These are phyloP conservation scores for Danio albolineatus DNA, from an alignment of 2,797 vertebrate species.

Conservation along the genomic window DNA sequence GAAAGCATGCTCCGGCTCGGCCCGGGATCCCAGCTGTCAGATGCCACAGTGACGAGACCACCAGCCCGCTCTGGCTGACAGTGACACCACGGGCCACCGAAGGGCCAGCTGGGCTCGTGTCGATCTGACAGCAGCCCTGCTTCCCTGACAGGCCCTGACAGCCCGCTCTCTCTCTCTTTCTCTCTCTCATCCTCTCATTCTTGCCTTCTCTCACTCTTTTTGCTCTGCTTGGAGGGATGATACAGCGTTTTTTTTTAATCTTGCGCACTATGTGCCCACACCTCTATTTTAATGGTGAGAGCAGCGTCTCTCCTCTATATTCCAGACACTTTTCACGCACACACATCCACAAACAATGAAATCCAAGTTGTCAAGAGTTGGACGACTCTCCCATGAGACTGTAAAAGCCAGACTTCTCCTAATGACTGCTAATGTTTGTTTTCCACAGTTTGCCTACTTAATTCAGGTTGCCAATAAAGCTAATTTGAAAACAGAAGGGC, in stretches of 20 bases:
- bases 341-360: conserved; percentile 34
- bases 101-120: conserved; percentile 51
- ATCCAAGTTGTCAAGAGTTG: conserved; percentile 38
- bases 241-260: conserved; percentile 28
- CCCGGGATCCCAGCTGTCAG: conserved; percentile 56
- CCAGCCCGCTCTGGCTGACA: conserved; percentile 56
- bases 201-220: conserved; percentile 29
- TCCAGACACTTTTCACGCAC: conserved; percentile 37
- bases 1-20: conserved; percentile 44
- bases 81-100: conserved; percentile 61
- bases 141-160: conserved; percentile 54
- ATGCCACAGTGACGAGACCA: conserved; percentile 53
- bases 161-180: conserved; percentile 39
- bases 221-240: conserved; percentile 31
- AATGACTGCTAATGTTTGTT: conserved; percentile 45
- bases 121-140: conserved; percentile 54
- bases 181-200: conserved; percentile 16
- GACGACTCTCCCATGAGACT: conserved; percentile 23
- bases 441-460: conserved; percentile 19
- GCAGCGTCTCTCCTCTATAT: conserved; percentile 15
- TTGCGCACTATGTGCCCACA: conserved; percentile 30
- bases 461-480: not conserved
- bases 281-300: conserved; percentile 47
- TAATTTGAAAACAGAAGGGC: not conserved
- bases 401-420: conserved; percentile 30